Base-by-base conservation (phyloP, 2,888 invertebrate genomes). In the Agrochola circellaris region DNA sequence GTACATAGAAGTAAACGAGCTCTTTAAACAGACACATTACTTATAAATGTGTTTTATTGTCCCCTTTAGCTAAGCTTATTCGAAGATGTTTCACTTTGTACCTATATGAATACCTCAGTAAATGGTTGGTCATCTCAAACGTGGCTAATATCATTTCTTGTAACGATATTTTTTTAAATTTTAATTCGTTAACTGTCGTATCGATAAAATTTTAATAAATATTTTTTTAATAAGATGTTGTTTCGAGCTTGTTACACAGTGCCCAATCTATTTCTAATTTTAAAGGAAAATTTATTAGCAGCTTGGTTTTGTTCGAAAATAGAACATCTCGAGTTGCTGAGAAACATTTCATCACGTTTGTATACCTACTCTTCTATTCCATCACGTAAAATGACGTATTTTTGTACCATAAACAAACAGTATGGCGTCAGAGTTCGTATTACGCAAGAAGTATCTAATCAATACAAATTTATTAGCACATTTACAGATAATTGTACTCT, bases 391-490 rank as follows among this genome's bases (percentile, higher is more conserved):
- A 58, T 66, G 61, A 76, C 72, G 69, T 42, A 54, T 45, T 2
- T 51, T 38, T 54, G 58, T 82, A 30, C 60, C 65, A 66, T 61
- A 65, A 34, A 72, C 26, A 54, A 54, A 65, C 42, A 30, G 7
- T 65, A 62, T 76, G 51, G 23, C 82, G 76, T 73, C 61, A 58
- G 54, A 51, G 6, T 23, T 42, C 5, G 70, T 48, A 60, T 83
- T 74, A 74, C 68, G 83, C 54, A 83, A 86, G 30, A 30, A 69
- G 38, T 72, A 26, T 66, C 34, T 66, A 64, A 86, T 83, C 70
- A 68, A 68, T 68, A 60, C n/a, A 48, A 60, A 74, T 65, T 15
- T 62, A 83, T 78, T 86, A 83, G 73, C 83, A 78, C 74, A 68
- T 60, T 34, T 7, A 48, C 54, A 51, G 58, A 62, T 78, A 72